These are phyloP conservation scores for Colletes gigas DNA, from an alignment of 1,140 invertebrate genomes.

Conservation along the genomic window DNA sequence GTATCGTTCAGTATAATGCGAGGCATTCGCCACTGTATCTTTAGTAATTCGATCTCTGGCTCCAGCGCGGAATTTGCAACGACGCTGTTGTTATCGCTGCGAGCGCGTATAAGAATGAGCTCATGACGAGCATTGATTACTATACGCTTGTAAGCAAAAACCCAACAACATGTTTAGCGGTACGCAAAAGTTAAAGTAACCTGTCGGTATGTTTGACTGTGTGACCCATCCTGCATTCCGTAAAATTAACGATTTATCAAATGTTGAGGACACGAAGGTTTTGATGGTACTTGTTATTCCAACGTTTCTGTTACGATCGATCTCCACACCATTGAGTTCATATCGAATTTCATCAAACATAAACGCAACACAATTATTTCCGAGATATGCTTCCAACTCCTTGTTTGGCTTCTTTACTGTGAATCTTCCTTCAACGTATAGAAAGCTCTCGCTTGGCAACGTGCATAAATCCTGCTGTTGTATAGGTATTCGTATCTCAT, in stretches of 20 bases:
- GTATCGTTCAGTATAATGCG: constrained; percentile 53
- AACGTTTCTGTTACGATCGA: constrained; percentile 31
- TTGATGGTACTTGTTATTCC: constrained; percentile 31
- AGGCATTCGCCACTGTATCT: constrained; percentile 58
- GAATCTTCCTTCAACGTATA: constrained; percentile 69
- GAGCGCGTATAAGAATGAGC: constrained; percentile 74
- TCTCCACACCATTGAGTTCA: constrained; percentile 75
- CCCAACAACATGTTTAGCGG: constrained; percentile 75
- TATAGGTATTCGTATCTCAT: constrained; percentile 74
- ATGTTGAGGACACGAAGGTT: background rate
- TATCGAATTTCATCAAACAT: constrained; percentile 79
- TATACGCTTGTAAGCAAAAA: constrained; percentile 78
- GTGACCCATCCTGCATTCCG: background rate
- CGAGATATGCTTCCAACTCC: constrained; percentile 42
- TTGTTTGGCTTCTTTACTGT: constrained; percentile 52
- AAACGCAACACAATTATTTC: constrained; percentile 74
- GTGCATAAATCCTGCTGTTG: constrained; percentile 74
- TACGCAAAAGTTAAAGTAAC: constrained; percentile 71
- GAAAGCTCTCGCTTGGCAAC: constrained; percentile 67
- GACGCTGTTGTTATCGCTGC: constrained; percentile 63
- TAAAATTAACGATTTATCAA: background rate
- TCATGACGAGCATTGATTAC: constrained; percentile 78
- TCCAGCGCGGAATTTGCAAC: constrained; percentile 10
- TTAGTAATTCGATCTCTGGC: constrained; percentile 49
- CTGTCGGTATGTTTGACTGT: background rate